These are phyloP conservation scores for Catamblyrhynchus diadema DNA, from an alignment of 2,797 vertebrate species.

Conservation along the genomic window DNA sequence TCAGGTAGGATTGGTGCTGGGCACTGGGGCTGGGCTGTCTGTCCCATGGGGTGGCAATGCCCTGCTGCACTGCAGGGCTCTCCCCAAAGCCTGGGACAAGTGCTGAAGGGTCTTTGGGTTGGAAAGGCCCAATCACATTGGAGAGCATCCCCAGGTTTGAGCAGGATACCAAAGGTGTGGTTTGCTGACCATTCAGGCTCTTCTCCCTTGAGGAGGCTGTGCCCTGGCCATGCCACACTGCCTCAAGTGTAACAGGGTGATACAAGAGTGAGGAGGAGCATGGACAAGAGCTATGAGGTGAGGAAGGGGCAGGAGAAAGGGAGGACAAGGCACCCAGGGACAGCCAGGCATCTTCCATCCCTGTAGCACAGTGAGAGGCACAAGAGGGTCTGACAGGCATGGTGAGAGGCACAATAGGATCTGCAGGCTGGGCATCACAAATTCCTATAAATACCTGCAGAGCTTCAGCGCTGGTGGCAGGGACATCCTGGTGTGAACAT, in stretches of 20 bases:
- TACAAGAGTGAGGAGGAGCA: fast-evolving
- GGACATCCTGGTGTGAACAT: background rate
- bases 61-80: fast-evolving
- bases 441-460: slow-evolving; percentile 3
- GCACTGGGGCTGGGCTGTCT: background rate
- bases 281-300: background rate
- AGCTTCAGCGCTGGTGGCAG: background rate
- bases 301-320: background rate
- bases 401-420: background rate
- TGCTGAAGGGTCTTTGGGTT: background rate
- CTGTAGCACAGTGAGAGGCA: background rate
- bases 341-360: background rate
- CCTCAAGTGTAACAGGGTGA: background rate
- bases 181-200: fast-evolving
- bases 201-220: background rate
- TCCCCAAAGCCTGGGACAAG: background rate
- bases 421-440: background rate
- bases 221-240: fast-evolving
- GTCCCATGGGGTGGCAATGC: fast-evolving
- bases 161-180: background rate
- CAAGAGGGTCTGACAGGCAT: background rate
- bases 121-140: background rate
- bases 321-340: background rate
- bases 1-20: slow-evolving; percentile 66
- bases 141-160: background rate